Evolutionary conservation across 2,888 invertebrate genomes (phyloP).

Genomic region (Parnassius smintheus): DNA sequence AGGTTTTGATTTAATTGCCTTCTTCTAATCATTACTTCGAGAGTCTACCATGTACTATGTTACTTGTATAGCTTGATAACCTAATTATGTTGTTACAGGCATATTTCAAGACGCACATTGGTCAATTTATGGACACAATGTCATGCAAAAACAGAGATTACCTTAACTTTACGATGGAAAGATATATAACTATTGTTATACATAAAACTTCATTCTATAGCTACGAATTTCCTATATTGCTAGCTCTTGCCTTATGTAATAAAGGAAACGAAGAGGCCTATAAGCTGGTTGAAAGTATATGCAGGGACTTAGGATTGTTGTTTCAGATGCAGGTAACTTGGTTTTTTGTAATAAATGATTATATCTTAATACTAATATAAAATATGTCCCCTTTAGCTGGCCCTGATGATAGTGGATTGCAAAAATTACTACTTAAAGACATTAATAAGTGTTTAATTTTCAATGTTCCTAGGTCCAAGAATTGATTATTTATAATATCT

Average conservation of each 20-base stretch:
- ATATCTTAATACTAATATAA: background rate
- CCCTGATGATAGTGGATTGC: no score
- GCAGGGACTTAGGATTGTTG: slow-evolving; percentile 16
- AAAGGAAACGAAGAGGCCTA: slow-evolving; percentile 6
- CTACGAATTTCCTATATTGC: slow-evolving; percentile 10
- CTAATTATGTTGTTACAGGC: background rate
- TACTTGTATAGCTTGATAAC: no score
- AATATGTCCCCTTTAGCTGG: background rate
- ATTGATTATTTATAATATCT: background rate
- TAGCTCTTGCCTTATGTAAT: slow-evolving; percentile 8
- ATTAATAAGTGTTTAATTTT: background rate
- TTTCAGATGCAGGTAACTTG: slow-evolving; percentile 20
- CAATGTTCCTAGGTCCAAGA: background rate
- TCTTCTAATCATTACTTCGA: no score
- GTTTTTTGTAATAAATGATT: background rate
- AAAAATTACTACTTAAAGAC: background rate
- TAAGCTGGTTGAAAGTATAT: slow-evolving; percentile 11
- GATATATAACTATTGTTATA: slow-evolving; percentile 1
- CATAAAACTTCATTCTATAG: slow-evolving; percentile 13
- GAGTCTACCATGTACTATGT: no score
- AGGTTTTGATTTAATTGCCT: no score
- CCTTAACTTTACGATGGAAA: slow-evolving; percentile 9
- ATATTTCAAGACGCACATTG: slow-evolving; percentile 20
- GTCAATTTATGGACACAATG: slow-evolving; percentile 14
- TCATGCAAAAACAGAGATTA: slow-evolving; percentile 8